phyloP scores from a whole-genome alignment of 2,888 invertebrate genomes.

The Corbicula japonica region DNA sequence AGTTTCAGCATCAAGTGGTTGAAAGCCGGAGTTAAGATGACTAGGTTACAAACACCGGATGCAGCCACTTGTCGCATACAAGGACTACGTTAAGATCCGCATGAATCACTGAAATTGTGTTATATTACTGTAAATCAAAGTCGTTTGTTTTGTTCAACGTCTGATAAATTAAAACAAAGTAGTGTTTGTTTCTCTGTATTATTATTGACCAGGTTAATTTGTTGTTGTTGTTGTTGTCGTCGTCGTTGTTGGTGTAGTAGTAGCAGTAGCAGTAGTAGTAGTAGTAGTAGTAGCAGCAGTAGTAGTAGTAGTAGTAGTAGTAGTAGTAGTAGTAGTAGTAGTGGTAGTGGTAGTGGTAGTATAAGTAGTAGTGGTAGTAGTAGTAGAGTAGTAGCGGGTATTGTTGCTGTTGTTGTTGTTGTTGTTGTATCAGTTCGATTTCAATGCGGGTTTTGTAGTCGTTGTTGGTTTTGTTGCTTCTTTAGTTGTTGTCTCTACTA shows the following conservation, averaged over 20 bases:
- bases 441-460: no score
- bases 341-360: conserved; percentile 17
- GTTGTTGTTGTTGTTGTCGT: conserved; percentile 18
- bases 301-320: conserved; percentile 22
- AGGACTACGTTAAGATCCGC: conserved; percentile 6
- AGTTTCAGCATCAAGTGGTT: conserved; percentile 47
- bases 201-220: no score
- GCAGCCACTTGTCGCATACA: conserved; percentile 22
- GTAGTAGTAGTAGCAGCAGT: conserved; percentile 34
- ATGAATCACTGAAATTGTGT: no score
- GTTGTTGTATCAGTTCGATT: not conserved
- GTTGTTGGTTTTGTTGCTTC: no score
- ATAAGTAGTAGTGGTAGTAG: conserved; percentile 20
- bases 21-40: conserved; percentile 36
- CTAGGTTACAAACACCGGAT: conserved; percentile 30
- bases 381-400: conserved; percentile 11
- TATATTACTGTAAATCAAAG: no score
- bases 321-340: conserved; percentile 14
- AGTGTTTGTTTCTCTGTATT: no score
- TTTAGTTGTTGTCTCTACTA: no score
- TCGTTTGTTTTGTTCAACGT: no score
- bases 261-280: conserved; percentile 22
- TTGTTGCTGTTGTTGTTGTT: conserved; percentile 4
- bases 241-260: conserved; percentile 24
- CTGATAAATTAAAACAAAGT: no score